Base-by-base conservation (phyloP, 2,113 vertebrate species). In the Phylloscopus whistleri region DNA sequence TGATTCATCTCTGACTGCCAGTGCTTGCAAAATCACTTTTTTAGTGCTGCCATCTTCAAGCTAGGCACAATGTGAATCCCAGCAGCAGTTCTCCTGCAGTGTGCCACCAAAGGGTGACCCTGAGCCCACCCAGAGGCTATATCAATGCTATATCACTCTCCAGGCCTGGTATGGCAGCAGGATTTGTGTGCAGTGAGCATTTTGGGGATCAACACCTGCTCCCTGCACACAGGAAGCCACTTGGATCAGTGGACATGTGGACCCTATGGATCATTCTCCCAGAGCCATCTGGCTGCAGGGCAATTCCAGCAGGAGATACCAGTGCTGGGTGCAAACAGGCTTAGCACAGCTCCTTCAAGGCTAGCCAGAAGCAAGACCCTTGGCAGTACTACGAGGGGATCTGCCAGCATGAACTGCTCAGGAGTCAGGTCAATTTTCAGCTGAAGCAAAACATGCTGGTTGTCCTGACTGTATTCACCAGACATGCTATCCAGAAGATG, bases 181-280 rank as follows among this genome's bases (percentile, higher is more conserved):
- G 8, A 31, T 37, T 64, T n/a, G 15, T 44, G 67, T 55, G 16
- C 52, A 66, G 30, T 1, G 4, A 26, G 41, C 8, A 7, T 58
- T 91, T 73, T 0, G 1, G 43, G 69, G 43, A 62, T 22, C 11
- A 72, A 4, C 13, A 56, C 7, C 13, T 2, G 1, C 31, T 72
- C 37, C 11, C n/a, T 78, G 33, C 2, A 3, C 24, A 31, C 24
- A 51, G 13, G 53, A 20, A 75, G 9, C 26, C 2, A 0, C 66
- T 56, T 53, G 26, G 19, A 20, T 84, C 14, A 63, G 37, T 0
- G 15, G 26, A 21, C 31, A 10, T 2, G 3, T 21, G 39, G 7
- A 66, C 16, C 3, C 21, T 69, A 43, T 58, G 66, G 33, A 39
- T 76, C 1, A 1, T 33, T 10, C 6, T 89, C n/a, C 18, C 14